Evolutionary conservation across 2,113 vertebrate species (phyloP).

Genomic region (Mesocricetus auratus): DNA sequence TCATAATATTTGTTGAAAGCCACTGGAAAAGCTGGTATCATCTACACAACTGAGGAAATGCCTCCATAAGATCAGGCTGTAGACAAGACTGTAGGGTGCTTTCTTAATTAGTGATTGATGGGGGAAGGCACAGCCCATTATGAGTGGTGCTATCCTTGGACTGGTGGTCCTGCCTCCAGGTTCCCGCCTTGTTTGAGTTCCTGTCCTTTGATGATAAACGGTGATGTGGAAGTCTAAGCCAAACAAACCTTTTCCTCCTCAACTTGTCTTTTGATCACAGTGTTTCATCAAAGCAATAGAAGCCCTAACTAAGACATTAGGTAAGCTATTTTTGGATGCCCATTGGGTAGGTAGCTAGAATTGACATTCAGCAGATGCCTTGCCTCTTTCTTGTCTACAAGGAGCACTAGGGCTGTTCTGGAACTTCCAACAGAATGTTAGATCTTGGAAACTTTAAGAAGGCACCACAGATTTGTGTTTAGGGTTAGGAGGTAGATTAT

Average conservation of each 20-base stretch:
- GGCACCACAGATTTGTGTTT: neutral
- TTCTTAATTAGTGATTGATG: neutral
- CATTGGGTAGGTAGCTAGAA: neutral
- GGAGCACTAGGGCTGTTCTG: neutral
- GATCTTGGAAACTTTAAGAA: neutral
- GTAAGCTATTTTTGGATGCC: neutral
- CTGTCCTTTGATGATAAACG: neutral
- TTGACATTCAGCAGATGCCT: neutral
- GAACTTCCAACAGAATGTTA: neutral
- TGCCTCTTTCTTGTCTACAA: neutral
- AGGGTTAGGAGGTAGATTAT: neutral
- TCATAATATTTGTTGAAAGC: neutral
- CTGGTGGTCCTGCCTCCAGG: neutral
- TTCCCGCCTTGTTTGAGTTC: neutral
- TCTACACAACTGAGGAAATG: neutral
- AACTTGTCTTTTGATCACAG: neutral
- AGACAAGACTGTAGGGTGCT: neutral
- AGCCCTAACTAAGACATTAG: neutral
- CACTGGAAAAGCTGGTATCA: neutral
- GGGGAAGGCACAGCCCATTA: neutral
- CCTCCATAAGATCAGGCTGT: neutral
- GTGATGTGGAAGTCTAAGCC: neutral
- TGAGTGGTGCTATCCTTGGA: neutral
- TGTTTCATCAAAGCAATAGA: neutral
- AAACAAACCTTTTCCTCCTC: neutral